Evolutionary conservation across 2,888 invertebrate genomes (phyloP).

Genomic region (Pristionchus mayeri): DNA sequence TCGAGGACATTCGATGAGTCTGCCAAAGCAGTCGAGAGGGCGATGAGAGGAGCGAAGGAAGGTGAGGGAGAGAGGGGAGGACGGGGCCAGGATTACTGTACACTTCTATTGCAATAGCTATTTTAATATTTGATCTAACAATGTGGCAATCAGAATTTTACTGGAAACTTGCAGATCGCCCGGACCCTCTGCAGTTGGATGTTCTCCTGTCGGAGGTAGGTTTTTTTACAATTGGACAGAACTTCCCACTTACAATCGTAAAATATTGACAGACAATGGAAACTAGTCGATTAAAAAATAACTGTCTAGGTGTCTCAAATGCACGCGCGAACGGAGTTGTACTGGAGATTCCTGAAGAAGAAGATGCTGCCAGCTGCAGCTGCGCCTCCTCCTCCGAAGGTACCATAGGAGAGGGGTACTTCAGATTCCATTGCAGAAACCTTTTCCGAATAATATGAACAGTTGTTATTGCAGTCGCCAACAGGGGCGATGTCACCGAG

Average conservation of each 20-base stretch:
- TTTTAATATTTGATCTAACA: not conserved
- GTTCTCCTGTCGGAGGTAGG: constrained; percentile 85
- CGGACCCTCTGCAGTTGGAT: constrained; percentile 89
- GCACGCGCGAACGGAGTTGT: constrained; percentile 36
- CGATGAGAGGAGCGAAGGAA: constrained; percentile 48
- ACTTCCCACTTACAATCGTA: too few species aligned
- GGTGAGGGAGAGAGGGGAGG: constrained; percentile 4
- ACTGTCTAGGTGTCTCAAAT: constrained; percentile 23
- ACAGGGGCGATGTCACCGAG: not conserved
- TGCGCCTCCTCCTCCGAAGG: constrained; percentile 11
- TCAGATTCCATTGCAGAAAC: too few species aligned
- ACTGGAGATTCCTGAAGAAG: constrained; percentile 50
- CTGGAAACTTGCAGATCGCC: constrained; percentile 55
- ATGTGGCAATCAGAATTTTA: too few species aligned
- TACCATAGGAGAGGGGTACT: not conserved
- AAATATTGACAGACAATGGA: too few species aligned
- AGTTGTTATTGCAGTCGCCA: constrained; percentile 2
- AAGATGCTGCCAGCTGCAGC: constrained; percentile 44
- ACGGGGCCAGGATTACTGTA: not conserved
- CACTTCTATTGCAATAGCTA: not conserved
- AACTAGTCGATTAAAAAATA: too few species aligned
- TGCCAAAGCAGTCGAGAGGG: constrained; percentile 48
- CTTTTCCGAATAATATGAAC: not conserved
- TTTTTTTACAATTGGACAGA: not conserved
- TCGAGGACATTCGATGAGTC: constrained; percentile 49